Evolutionary conservation across 30 jellyfish, hydroid and myxozoan genomes (phyloP), one percentile per base, ranked within the genome.

Genomic region (Aurelia aurita complex sp. Pacific): DNA sequence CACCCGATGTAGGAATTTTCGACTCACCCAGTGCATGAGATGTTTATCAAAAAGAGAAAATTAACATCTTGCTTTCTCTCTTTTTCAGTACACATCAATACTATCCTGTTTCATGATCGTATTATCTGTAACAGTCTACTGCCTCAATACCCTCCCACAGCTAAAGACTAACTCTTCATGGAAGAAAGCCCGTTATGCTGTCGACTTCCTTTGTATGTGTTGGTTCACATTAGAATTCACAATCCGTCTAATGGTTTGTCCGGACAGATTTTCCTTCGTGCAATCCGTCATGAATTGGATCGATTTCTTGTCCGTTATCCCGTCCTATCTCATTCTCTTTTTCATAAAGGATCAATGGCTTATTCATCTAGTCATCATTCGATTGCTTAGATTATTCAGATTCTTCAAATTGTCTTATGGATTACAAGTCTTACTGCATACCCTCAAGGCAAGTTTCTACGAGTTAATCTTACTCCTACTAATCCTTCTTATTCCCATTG

Each of bases 391-490:
- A 65, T 73, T 94, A 32, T 88, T 94, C 60, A 89, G 96, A 69
- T 94, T 84, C 76, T 94, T 94, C 91, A 94, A 88, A 77, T 85
- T 94, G 46, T 94, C 98, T 29, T 94, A 94, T 69, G 98, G 98
- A n/a, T 66, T 94, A 55, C 98, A 94, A 80, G 98, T 94, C 11
- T 72, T 94, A 69, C 85, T 94, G 55, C 97, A 94, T 65, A 88
- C 98, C 23, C 85, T 94, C 51, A 88, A 88, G 71, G 97, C 98
- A 11, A 94, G 98, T 65, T 94, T 85, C 53, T 89, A 94, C 96
- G 98, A 94, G 69, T 85, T 94, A 46, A 73, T 87, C 9, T 81
- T 94, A 69, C 92, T 94, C 10, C 69, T 88, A 16, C 86, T 94
- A n/a, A 74, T 94, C 50, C 94, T 94, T 4, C 87, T 89, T 40